Evolutionary conservation across 2,888 invertebrate genomes (phyloP), one percentile per base, ranked within the genome.

Genomic region (Mantis religiosa): DNA sequence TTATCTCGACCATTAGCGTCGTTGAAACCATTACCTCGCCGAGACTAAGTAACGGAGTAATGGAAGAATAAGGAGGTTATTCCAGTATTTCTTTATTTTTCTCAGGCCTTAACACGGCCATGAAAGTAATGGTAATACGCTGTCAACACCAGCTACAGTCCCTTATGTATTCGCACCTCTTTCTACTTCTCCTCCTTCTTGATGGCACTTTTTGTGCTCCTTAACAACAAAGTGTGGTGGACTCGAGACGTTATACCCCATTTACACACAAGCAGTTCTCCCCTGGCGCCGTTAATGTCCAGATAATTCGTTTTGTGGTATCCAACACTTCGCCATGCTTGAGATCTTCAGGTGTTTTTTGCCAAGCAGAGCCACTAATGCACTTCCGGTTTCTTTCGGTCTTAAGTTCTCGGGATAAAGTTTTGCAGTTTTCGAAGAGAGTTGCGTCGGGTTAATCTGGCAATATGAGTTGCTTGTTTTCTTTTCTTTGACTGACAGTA

Each of bases 241-340:
- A 71, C 54, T 71, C 20, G 20, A 71, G 54, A 71, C 54, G 54
- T 71, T 71, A 71, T 71, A 71, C 25, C 54, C 54, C 54, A 15
- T 71, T 71, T 25, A 71, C 54, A 71, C 54, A 71, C 54, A 71
- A 71, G 54, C 20, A 71, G 54, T 86, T 85, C 28, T 28, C 87
- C 87, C 87, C 87, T 34, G 87, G 81, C 81, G 30, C 82, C 87
- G 34, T 87, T 87, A 87, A 87, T 87, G 87, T 87, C 82, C 87
- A 30, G 34, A 30, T 87, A 87, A 87, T 87, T 87, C 87, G 87
- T 82, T 87, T 87, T 87, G 54, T 71, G 54, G 54, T 71, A 14
- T 71, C 54, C 54, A 71, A 71, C 54, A 71, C 54, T 71, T 71
- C 54, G 54, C 54, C 54, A 71, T 71, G 54, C 54, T 71, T 20